Evolutionary conservation across 2,113 vertebrate species (phyloP), one percentile per base, ranked within the genome.

Genomic region (Oceanodroma tethys): DNA sequence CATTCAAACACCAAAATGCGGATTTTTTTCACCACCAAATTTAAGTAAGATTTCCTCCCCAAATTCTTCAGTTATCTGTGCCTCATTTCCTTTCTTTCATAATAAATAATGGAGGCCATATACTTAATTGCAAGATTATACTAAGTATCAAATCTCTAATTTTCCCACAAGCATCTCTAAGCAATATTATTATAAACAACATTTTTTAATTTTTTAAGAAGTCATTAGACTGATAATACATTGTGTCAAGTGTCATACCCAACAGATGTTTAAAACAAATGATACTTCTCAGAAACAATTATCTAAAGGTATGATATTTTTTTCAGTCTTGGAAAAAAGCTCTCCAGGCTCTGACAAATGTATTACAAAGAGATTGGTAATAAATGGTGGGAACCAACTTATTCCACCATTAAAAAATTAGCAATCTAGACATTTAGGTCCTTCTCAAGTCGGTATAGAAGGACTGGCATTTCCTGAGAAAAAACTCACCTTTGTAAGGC

Each of bases 401-500:
- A 59, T 38, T 85, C 58, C n/a, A 85, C 60, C 56, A 52, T 25
- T 74, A 59, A 82, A 91, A 94, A 88, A 85, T 58, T 9, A 88
- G 52, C 66, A 86, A 40, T 82, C 70, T 52, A 52, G 66, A 93
- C 71, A 70, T 47, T 58, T 0, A 78, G 22, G 16, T 93, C 71
- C 82, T 88, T 88, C 86, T 86, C 45, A 71, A 90, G 22, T 86
- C 87, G 85, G 63, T 66, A 38, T 0, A 83, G 67, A 96, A 91
- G 68, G 90, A 88, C 36, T 34, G 43, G 45, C 62, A 82, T 73
- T 94, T 96, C 95, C 96, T 97, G 96, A 97, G 96, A 88, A 74
- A 91, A 94, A 86, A 63, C 36, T 92, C 85, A 96, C 84, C 84
- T 88, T 82, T 53, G 62, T 94, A 95, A 96, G 93, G 93, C 84